Evolutionary conservation across 2,888 invertebrate genomes (phyloP).

Genomic region (Caenorhabditis sinica): DNA sequence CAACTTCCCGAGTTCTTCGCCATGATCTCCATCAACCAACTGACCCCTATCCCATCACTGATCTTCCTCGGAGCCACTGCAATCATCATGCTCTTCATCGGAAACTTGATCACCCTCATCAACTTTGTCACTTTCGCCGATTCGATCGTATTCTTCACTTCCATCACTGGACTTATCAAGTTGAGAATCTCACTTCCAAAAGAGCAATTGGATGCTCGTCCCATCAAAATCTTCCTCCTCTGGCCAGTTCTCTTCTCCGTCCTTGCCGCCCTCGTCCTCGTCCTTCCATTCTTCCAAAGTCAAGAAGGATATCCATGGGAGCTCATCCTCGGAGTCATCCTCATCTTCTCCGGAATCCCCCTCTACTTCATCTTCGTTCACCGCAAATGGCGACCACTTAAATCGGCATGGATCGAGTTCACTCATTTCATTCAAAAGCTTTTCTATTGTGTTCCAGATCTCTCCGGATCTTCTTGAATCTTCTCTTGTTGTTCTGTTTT

Average conservation of each 20-base stretch:
- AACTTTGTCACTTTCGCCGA: constrained; percentile 86
- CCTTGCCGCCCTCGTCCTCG: constrained; percentile 91
- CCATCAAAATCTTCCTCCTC: constrained; percentile 84
- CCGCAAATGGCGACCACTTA: constrained; percentile 87
- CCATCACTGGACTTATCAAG: constrained; percentile 85
- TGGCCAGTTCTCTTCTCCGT: constrained; percentile 91
- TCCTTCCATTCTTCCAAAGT: constrained; percentile 91
- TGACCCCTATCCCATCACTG: constrained; percentile 85
- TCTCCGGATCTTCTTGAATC: constrained; percentile 27
- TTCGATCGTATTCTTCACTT: constrained; percentile 84
- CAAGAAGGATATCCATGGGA: constrained; percentile 61
- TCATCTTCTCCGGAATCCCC: constrained; percentile 89
- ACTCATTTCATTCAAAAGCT: constrained; percentile 81
- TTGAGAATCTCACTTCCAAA: constrained; percentile 83
- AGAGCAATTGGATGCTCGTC: constrained; percentile 81
- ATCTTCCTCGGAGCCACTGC: constrained; percentile 84
- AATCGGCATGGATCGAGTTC: constrained; percentile 62
- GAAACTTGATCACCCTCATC: constrained; percentile 85
- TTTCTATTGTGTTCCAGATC: constrained; percentile 81
- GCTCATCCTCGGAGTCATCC: constrained; percentile 86
- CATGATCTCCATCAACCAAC: constrained; percentile 84
- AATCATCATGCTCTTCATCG: constrained; percentile 84
- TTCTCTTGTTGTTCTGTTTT: no score
- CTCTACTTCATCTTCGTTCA: constrained; percentile 92
- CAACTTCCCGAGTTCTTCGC: constrained; percentile 85